Evolutionary conservation across 2,888 invertebrate species (phyloP), one percentile per base, ranked within the genome.

Genomic region (Rhorus exstirpatorius): DNA sequence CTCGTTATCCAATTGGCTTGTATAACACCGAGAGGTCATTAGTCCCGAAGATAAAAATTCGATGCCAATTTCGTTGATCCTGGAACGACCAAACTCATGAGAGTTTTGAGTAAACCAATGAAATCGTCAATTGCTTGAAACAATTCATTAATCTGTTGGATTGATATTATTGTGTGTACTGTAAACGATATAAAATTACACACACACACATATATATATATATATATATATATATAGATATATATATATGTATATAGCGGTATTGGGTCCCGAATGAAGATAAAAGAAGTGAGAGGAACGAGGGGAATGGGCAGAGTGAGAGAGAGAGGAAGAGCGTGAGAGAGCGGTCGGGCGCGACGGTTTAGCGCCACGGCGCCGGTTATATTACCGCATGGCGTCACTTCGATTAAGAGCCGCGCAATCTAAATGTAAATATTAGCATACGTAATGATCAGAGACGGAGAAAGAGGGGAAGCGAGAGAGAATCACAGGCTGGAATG

Each of bases 341-440:
- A 65, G 78, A 68, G 65, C 72, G 79, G 84, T 85, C 86, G 79
- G 87, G 86, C 87, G 87, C 87, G 86, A 87, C 83, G 83, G 77
- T 90, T 91, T 91, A 91, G 90, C 92, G 91, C 90, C 89, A 88
- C 89, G 91, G 91, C 91, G 91, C 91, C 91, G 90, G 88, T 89
- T 91, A 90, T 91, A 91, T 91, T 91, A 91, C 90, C 88, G 88
- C 88, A 88, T 90, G 91, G 92, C 92, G 91, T 92, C 92, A 91
- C 91, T 91, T 91, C 91, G 91, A 91, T 92, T 91, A 91, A 91
- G 90, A 81, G 76, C 87, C 88, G 88, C 87, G 91, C 91, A 91
- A 91, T 91, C 91, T 91, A 91, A 91, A 91, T 91, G 91, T 91
- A 91, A 91, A 91, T 91, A 91, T 91, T 91, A 90, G 90, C 90